Conservation (phyloP, 2,797 vertebrate species). For the Lerista edwardsae region DNA sequence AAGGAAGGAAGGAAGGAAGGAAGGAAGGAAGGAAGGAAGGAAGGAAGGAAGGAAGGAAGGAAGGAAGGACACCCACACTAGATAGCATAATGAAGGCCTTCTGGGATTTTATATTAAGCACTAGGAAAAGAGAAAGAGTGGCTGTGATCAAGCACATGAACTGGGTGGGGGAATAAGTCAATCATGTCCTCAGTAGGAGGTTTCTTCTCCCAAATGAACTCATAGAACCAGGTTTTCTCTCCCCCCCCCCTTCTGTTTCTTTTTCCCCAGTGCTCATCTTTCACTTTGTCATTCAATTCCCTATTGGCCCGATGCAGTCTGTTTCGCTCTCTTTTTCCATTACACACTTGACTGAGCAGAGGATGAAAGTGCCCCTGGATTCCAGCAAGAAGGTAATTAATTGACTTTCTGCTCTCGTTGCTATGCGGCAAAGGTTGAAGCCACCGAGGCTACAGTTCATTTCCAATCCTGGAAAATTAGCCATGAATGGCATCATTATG, state of each 20-base stretch:
- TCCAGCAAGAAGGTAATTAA: constrained; percentile 78
- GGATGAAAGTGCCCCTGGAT: constrained; percentile 74
- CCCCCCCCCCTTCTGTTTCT: not conserved
- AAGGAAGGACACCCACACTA: not conserved
- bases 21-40: too few species aligned
- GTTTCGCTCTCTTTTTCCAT: constrained; percentile 84
- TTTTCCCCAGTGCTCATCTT: constrained; percentile 58
- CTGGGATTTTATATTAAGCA: not conserved
- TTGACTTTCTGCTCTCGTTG: constrained; percentile 79
- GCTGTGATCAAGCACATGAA: not conserved
- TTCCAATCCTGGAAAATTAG: constrained; percentile 64
- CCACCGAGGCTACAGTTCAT: constrained; percentile 56
- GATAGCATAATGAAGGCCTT: not conserved
- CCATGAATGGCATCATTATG: constrained; percentile 48
- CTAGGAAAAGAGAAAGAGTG: not conserved
- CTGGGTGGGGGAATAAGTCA: constrained; percentile 20
- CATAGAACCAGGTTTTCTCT: constrained; percentile 33
- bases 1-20: too few species aligned
- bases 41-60: too few species aligned
- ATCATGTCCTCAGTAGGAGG: constrained; percentile 47
- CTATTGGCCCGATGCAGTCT: constrained; percentile 74
- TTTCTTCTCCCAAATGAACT: constrained; percentile 66
- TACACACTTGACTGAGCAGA: constrained; percentile 91
- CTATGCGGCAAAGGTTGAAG: constrained; percentile 73
- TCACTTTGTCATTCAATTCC: constrained; percentile 73